These are phyloP conservation scores for Molossus molossus DNA, from an alignment of 2,797 vertebrate genomes.

Conservation along the genomic window DNA sequence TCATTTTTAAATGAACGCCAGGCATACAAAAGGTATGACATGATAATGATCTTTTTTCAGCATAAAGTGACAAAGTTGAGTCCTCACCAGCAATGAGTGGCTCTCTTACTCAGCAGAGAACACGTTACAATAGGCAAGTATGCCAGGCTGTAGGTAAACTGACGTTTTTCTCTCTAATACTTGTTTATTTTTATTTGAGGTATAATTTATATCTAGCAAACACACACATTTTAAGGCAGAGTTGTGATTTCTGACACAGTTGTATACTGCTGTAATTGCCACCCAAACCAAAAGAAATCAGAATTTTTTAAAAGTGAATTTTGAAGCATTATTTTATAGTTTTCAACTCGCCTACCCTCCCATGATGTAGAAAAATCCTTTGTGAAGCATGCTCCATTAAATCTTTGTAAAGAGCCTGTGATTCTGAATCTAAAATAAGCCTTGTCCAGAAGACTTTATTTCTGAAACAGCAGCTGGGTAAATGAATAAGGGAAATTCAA, in stretches of 20 bases:
- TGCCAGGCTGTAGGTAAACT: not conserved
- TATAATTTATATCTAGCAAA: not conserved
- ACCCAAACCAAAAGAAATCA: not conserved
- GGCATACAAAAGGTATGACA: not conserved
- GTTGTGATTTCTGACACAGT: not conserved
- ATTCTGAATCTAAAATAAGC: slow-evolving; percentile 77
- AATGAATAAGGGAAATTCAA: slow-evolving; percentile 75
- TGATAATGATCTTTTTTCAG: slow-evolving; percentile 7
- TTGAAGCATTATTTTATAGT: slow-evolving; percentile 30
- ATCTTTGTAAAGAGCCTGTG: slow-evolving; percentile 57
- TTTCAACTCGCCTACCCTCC: not conserved
- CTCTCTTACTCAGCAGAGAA: not conserved
- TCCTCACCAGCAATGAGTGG: not conserved
- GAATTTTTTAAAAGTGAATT: not conserved
- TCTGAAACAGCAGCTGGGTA: slow-evolving; percentile 74
- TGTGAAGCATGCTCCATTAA: slow-evolving; percentile 4
- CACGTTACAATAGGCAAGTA: not conserved
- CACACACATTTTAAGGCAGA: not conserved
- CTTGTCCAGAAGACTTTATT: slow-evolving; percentile 66
- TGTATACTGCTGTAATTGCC: not conserved
- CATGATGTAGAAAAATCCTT: not conserved
- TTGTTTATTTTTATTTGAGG: slow-evolving; percentile 17
- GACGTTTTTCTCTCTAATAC: not conserved
- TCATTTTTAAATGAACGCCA: not conserved
- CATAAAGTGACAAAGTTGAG: not conserved